Evolutionary conservation across 2,113 vertebrate species (phyloP), one percentile per base, ranked within the genome.

Genomic region (Dendropsophus ebraccatus): DNA sequence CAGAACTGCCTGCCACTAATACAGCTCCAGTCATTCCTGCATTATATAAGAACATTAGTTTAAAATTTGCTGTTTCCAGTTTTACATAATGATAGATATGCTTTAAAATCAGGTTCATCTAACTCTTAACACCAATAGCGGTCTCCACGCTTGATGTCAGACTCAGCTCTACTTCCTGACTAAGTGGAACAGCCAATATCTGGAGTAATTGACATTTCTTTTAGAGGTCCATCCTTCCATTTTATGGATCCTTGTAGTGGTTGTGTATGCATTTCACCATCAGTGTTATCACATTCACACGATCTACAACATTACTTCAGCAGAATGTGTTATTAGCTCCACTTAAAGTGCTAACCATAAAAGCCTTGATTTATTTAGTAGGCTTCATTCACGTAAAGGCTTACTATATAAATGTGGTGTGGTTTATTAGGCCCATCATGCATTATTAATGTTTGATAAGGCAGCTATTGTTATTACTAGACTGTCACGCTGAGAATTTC

Each of bases 401-500:
- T 37, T 12, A 65, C 78, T 28, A 65, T 47, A 81, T 62, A 70
- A 65, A 60, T 62, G 41, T 45, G 62, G 41, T 81, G 41, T 62
- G 41, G 25, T 58, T 80, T 80, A 62, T 60, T 81, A 37, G 62
- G 54, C 14, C 12, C 23, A 47, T n/a, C 78, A 81, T 81, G 32
- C 78, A 81, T 65, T 81, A 47, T 80, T 80, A 62, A 80, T 80
- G 32, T 80, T 60, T 80, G 35, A 62, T 62, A 45, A 62, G 37
- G 35, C 5, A 28, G 23, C 52, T 35, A 23, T 58, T 79, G 19
- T 79, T 79, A 79, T 79, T 79, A n/a, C 76, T 17, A 79, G 76
- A 79, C 28, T 28, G 78, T 81, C 56, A 62, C 12, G 56, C 49
- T 77, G 47, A 77, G 47, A 77, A 80, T 45, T 62, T 80, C 14